Percentiles rank a stretch among this genome's conserved stretches.
These are phyloP conservation scores for Cantharis lateralis DNA, from an alignment of 2,888 invertebrate genomes.

Conservation along the genomic window DNA sequence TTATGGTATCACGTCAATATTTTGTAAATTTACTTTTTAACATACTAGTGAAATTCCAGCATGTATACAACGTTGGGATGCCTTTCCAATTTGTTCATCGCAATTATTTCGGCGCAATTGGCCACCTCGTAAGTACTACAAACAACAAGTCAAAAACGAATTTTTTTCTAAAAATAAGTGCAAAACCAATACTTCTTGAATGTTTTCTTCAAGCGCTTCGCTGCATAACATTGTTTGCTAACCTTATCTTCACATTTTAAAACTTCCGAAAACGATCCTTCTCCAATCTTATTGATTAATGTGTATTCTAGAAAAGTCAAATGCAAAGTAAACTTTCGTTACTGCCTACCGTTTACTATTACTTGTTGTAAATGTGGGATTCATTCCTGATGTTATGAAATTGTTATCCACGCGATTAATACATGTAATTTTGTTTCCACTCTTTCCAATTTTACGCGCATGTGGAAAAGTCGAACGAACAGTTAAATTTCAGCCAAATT, in stretches of 20 bases:
- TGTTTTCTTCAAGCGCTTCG: slow-evolving; percentile 66
- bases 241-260: slow-evolving; percentile 65
- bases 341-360: background rate
- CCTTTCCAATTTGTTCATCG: slow-evolving; percentile 62
- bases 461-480: background rate
- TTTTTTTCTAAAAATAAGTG: background rate
- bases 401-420: background rate
- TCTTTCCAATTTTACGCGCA: background rate
- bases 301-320: slow-evolving; percentile 60
- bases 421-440: background rate
- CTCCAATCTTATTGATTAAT: slow-evolving; percentile 68
- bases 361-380: slow-evolving; percentile 17
- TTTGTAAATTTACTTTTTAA: slow-evolving; percentile 36
- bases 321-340: background rate
- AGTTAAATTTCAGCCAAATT: background rate
- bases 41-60: slow-evolving; percentile 67
- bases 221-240: slow-evolving; percentile 63
- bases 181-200: slow-evolving; percentile 58
- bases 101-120: slow-evolving; percentile 64
- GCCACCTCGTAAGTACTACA: slow-evolving; percentile 56
- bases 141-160: slow-evolving; percentile 31
- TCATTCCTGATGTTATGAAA: slow-evolving; percentile 7
- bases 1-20: slow-evolving; percentile 22
- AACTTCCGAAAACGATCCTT: slow-evolving; percentile 73
- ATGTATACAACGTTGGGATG: slow-evolving; percentile 68